phyloP scores from a whole-genome alignment of 2,888 invertebrate species.

The Hermaeophaga mercurialis region DNA sequence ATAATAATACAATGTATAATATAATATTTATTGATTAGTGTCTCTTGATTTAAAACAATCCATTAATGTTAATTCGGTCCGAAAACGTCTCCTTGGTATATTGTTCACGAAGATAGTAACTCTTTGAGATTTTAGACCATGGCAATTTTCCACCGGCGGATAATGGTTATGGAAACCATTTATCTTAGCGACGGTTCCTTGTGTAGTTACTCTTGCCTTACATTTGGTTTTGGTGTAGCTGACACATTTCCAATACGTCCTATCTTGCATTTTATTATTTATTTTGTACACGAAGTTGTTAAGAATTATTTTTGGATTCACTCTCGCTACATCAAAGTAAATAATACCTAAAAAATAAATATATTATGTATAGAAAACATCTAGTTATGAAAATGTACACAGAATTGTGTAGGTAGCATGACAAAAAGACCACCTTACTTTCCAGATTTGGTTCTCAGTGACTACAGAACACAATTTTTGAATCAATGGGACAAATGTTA shows the following conservation, averaged over 20 bases:
- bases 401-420: no score
- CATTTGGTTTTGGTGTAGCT: conserved; percentile 44
- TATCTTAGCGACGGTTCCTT: conserved; percentile 34
- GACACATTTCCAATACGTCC: conserved; percentile 48
- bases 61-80: no score
- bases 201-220: conserved; percentile 44
- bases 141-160: conserved; percentile 29
- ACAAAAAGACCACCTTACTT: no score
- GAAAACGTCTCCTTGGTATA: background rate
- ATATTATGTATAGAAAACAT: no score
- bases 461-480: no score
- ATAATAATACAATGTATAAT: no score
- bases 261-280: conserved; percentile 39
- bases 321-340: conserved; percentile 42
- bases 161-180: conserved; percentile 40
- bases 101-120: conserved; percentile 23
- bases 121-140: conserved; percentile 27
- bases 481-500: no score
- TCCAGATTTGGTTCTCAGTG: no score
- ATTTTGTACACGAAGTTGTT: conserved; percentile 41
- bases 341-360: conserved; percentile 37
- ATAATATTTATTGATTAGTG: no score
- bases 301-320: conserved; percentile 45
- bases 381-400: no score
- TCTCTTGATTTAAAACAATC: no score